A percentile compares a stretch with the other conserved stretches of the same genome.
These are phyloP conservation scores for Cephus sareptanus DNA, from an alignment of 2,888 invertebrate genomes.

Conservation along the genomic window DNA sequence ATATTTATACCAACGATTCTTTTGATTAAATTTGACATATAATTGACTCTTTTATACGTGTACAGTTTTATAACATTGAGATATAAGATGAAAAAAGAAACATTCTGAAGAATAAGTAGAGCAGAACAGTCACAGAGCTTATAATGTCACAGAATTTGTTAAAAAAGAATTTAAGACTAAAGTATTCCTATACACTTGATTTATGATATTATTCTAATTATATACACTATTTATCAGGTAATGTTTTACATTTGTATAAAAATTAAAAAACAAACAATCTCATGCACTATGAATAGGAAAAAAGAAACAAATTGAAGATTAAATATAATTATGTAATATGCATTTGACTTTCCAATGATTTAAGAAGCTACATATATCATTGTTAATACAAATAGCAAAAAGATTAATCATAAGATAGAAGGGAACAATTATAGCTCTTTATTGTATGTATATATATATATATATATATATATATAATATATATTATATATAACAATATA, in stretches of 20 bases:
- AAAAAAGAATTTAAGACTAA: neutral
- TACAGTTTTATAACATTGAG: neutral
- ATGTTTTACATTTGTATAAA: too few relatives aligned
- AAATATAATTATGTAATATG: neutral
- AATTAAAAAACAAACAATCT: too few relatives aligned
- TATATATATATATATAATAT: too few relatives aligned
- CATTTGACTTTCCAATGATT: neutral
- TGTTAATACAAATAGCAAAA: neutral
- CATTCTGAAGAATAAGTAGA: neutral
- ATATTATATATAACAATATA: neutral
- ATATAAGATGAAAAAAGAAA: neutral
- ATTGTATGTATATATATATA: neutral
- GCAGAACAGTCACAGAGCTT: constrained; percentile 4
- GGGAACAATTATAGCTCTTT: neutral
- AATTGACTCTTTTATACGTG: neutral
- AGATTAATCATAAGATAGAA: neutral
- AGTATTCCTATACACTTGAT: neutral
- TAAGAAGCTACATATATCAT: neutral
- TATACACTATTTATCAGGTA: neutral
- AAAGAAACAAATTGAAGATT: neutral
- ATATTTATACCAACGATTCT: neutral
- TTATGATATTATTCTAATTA: neutral
- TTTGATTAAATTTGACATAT: neutral
- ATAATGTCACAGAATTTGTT: neutral
- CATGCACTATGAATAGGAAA: neutral